Evolutionary conservation across 1,140 invertebrate genomes (phyloP).

Genomic region (Diorhabda carinulata): DNA sequence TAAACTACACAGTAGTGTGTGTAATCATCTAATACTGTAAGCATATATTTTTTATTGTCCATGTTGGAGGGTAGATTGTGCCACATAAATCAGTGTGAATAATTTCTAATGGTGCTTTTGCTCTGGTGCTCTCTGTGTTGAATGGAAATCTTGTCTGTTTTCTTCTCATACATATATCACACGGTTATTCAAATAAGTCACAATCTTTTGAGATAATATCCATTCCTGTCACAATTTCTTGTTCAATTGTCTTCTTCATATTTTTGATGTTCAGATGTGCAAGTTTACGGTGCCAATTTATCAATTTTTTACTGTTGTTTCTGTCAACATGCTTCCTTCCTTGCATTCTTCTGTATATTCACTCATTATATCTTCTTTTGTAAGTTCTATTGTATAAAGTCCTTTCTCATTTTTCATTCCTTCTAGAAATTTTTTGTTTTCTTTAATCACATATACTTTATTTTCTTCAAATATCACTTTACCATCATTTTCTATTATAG

Average conservation of each 20-base stretch:
- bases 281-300: slow-evolving; percentile 14
- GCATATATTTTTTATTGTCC: slow-evolving; percentile 40
- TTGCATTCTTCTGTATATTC: not conserved
- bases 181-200: slow-evolving; percentile 13
- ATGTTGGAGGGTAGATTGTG: slow-evolving; percentile 23
- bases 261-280: slow-evolving; percentile 12
- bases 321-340: slow-evolving; percentile 6
- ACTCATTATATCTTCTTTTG: no score
- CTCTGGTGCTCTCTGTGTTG: slow-evolving; percentile 29
- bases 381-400: not conserved
- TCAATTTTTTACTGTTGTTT: not conserved
- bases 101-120: no score
- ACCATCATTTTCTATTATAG: not conserved
- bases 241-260: slow-evolving; percentile 9
- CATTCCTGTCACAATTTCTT: slow-evolving; percentile 1
- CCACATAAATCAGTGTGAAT: no score
- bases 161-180: slow-evolving; percentile 31
- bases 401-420: slow-evolving; percentile 12
- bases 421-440: slow-evolving; percentile 3
- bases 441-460: not conserved
- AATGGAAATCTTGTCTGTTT: slow-evolving; percentile 35
- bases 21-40: slow-evolving; percentile 44
- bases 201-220: slow-evolving; percentile 5
- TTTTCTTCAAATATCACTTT: slow-evolving; percentile 4
- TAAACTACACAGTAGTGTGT: no score